Evolutionary conservation across 2,888 invertebrate genomes (phyloP), one percentile per base, ranked within the genome.

Genomic region (Masnerella sp.): DNA sequence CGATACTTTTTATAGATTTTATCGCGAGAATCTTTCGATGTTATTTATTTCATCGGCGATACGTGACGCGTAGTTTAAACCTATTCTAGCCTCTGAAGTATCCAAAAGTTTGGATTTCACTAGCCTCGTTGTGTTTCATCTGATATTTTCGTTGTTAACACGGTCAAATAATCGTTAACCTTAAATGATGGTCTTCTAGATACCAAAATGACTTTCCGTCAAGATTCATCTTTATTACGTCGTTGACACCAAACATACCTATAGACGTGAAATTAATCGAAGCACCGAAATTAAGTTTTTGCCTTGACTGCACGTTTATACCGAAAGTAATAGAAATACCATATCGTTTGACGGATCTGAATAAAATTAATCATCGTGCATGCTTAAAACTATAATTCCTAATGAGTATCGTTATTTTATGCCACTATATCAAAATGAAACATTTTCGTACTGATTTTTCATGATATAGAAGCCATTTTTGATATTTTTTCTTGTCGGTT

Each of bases 401-500:
- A 70, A 68, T 64, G 58, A 64, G 56, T 42, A 51, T 43, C 62
- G 62, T 67, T 52, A 64, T 42, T 72, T 77, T 74, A n/a, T n/a
- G n/a, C n/a, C 49, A 64, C 58, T 59, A 62, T 62, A 32, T 22
- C 43, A 49, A 43, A 77, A 70, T 74, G 67, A 77, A 74, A 72
- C 74, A 70, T 74, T 67, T 52, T 62, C 68, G 40, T 65, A 69
- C 65, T 69, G 64, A 68, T 69, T 69, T 65, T 59, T 52, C 59
- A 38, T 58, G 65, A 74, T 71, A 74, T 56, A 65, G 61, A 68
- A 58, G 58, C 64, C 64, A 59, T 71, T 67, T 75, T 76, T 61
- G 75, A 52, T 54, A 73, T 74, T 73, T 76, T 77, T 76, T 75
- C 76, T 77, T 70, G 79, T 78, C 79, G 75, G 77, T 82, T 82